phyloP scores from a whole-genome alignment of 2,797 vertebrate species.

The Caiman crocodilus region DNA sequence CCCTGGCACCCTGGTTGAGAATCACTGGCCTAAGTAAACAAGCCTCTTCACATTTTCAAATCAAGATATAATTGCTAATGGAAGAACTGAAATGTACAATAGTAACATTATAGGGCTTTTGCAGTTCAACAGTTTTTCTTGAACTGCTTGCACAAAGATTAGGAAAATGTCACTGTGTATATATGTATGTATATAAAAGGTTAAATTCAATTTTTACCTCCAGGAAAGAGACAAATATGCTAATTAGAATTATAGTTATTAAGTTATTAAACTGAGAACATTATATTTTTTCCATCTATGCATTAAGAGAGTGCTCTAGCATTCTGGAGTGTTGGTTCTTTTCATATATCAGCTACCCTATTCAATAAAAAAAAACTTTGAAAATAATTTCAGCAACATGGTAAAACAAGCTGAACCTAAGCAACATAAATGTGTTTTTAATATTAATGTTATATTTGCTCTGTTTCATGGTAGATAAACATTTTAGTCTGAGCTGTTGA shows the following conservation, averaged over 20 bases:
- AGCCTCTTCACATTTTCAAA: not conserved
- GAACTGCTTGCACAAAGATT: not conserved
- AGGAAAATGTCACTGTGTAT: not conserved
- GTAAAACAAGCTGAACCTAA: not conserved
- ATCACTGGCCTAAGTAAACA: not conserved
- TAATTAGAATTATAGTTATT: not conserved
- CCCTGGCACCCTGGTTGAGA: too few species aligned
- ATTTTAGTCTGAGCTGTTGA: not conserved
- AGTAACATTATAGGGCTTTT: not conserved
- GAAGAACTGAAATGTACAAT: not conserved
- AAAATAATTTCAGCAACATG: too few species aligned
- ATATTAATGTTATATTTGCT: too few species aligned
- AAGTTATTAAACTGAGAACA: slow-evolving; percentile 32
- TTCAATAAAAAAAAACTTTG: too few species aligned
- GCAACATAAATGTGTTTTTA: not conserved
- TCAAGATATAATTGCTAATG: not conserved
- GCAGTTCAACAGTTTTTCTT: not conserved
- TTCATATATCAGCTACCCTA: not conserved
- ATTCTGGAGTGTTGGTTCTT: not conserved
- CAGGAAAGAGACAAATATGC: not conserved
- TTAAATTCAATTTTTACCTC: not conserved
- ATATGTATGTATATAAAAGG: not conserved
- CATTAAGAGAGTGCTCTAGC: not conserved
- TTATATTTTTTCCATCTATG: not conserved
- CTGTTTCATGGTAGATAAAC: not conserved